phyloP scores from a whole-genome alignment of 1,140 invertebrate genomes.

The Cydia pomonella region DNA sequence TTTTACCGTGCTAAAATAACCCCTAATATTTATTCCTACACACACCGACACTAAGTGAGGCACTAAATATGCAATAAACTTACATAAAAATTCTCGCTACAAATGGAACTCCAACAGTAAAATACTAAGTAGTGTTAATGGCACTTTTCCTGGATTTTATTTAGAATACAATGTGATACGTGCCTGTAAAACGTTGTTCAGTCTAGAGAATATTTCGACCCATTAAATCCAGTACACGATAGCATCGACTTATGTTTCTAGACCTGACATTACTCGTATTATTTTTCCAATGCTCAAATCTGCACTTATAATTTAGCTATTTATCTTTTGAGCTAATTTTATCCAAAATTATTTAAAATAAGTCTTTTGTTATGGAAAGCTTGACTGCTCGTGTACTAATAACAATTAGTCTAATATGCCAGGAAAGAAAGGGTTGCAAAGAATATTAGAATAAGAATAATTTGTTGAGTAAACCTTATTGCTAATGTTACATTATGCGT shows the following conservation, averaged over 20 bases:
- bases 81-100: conserved; percentile 1
- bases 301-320: too few species aligned
- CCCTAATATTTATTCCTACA: too few species aligned
- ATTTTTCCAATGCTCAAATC: neutral
- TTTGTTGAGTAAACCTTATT: too few species aligned
- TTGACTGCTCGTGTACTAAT: too few species aligned
- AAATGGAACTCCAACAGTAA: conserved; percentile 12
- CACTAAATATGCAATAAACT: conserved; percentile 18
- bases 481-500: too few species aligned
- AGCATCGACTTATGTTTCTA: neutral
- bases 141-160: conserved; percentile 27
- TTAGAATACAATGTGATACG: conserved; percentile 25
- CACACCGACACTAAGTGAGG: neutral
- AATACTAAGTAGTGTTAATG: conserved; percentile 28
- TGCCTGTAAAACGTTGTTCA: conserved; percentile 1
- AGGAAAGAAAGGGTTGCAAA: too few species aligned
- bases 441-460: too few species aligned
- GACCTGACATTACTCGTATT: neutral
- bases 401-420: too few species aligned
- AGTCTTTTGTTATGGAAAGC: too few species aligned
- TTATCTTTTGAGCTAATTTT: neutral
- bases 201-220: conserved; percentile 4
- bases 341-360: too few species aligned
- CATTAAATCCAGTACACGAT: conserved; percentile 24
- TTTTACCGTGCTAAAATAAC: too few species aligned